Evolutionary conservation across 2,888 invertebrate genomes (phyloP).

Genomic region (Smittia aterrima): DNA sequence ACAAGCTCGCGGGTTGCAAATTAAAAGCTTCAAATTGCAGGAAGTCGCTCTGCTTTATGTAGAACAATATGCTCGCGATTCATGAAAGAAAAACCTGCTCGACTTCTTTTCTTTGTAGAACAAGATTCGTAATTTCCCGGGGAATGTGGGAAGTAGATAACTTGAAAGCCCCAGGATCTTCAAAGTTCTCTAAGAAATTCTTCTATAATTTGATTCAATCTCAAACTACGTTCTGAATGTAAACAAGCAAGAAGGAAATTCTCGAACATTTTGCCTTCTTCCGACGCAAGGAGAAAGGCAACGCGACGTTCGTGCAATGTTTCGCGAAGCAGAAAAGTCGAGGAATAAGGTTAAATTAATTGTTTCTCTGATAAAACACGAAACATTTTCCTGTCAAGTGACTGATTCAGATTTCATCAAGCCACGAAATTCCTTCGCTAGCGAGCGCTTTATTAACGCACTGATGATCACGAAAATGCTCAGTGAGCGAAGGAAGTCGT

Average conservation of each 20-base stretch:
- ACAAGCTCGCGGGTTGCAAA: background rate
- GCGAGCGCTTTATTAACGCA: background rate
- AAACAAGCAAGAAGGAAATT: constrained; percentile 15
- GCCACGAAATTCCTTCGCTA: background rate
- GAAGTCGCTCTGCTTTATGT: constrained; percentile 21
- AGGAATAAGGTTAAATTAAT: constrained; percentile 13
- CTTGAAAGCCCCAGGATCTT: too few relatives aligned
- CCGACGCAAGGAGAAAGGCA: background rate
- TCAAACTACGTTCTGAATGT: background rate
- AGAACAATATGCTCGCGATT: constrained; percentile 9
- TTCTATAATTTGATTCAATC: constrained; percentile 9
- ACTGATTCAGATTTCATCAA: background rate
- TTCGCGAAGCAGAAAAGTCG: constrained; percentile 6
- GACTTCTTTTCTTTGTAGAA: background rate
- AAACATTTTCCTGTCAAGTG: constrained; percentile 1
- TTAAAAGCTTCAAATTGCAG: constrained; percentile 22
- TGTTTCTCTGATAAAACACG: constrained; percentile 26
- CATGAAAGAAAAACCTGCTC: background rate
- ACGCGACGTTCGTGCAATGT: background rate
- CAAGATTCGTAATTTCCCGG: background rate
- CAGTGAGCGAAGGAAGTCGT: too few relatives aligned
- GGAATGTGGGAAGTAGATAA: background rate
- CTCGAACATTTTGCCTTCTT: background rate
- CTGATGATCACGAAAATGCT: background rate
- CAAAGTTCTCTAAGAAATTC: background rate